phyloP scores from a whole-genome alignment of 2,888 invertebrate species.

The Loripinus fragilis region DNA sequence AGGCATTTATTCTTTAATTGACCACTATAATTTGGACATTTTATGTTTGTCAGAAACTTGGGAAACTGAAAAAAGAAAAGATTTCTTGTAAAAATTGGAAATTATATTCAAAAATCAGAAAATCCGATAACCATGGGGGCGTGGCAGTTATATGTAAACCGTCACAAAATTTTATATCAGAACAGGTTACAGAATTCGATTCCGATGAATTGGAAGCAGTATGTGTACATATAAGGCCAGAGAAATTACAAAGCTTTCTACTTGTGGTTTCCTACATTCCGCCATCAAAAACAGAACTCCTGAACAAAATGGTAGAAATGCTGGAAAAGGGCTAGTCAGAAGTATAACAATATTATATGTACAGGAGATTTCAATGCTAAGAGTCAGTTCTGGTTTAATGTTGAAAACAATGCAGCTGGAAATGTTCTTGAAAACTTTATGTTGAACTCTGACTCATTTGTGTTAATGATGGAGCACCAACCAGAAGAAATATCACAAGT shows the following conservation, averaged over 20 bases:
- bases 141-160: neutral
- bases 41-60: too few species aligned
- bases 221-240: neutral
- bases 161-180: neutral
- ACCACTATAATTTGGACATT: neutral
- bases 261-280: neutral
- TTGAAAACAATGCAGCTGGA: neutral
- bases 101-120: neutral
- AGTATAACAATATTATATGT: conserved; percentile 15
- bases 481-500: conserved; percentile 25
- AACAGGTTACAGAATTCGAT: neutral
- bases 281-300: neutral
- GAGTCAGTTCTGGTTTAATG: conserved; percentile 27
- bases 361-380: too few species aligned
- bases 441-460: neutral
- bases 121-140: neutral
- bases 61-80: neutral
- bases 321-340: neutral
- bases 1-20: neutral
- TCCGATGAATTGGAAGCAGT: neutral
- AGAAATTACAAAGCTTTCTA: neutral
- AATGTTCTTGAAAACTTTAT: conserved; percentile 18
- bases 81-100: neutral
- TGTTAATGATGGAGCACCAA: conserved; percentile 25
- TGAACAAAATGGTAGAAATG: neutral